A percentile compares a stretch with the other conserved stretches of the same genome.
Evolutionary conservation across 2,888 invertebrate species (phyloP).

Genomic region (Erynnis tages): DNA sequence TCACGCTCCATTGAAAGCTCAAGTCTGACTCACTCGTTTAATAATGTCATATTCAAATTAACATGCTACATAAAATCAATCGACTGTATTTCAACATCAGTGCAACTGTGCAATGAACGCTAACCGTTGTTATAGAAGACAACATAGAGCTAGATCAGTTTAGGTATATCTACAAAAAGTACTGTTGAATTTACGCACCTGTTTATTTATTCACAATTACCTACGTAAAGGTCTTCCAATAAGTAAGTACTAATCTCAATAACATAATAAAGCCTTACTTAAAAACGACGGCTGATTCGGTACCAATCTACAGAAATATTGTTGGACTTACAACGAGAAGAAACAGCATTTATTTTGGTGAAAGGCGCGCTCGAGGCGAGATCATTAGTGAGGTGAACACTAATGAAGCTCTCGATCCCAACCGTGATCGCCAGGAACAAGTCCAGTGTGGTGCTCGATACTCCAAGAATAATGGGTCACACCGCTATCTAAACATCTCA

Average conservation of each 20-base stretch:
- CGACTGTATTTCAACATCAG: too few relatives aligned
- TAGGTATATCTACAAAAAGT: too few relatives aligned
- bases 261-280: too few relatives aligned
- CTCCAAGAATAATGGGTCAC: background rate
- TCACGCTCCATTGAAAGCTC: conserved; percentile 20
- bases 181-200: too few relatives aligned
- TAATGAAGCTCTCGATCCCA: conserved; percentile 69
- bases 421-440: conserved; percentile 43
- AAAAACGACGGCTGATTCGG: too few relatives aligned
- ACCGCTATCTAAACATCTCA: background rate
- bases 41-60: background rate
- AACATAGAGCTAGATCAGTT: too few relatives aligned
- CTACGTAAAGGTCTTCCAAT: too few relatives aligned
- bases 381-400: conserved; percentile 71
- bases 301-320: too few relatives aligned
- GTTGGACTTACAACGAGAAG: background rate
- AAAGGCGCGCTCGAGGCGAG: conserved; percentile 14
- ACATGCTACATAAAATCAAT: background rate
- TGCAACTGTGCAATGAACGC: too few relatives aligned
- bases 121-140: too few relatives aligned
- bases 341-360: conserved; percentile 7
- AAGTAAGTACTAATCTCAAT: too few relatives aligned
- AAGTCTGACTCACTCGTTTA: background rate
- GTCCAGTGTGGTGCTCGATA: conserved; percentile 5
- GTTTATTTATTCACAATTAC: too few relatives aligned